Conservation (phyloP, 2,888 invertebrate genomes). For the Phlogophora meticulosa region DNA sequence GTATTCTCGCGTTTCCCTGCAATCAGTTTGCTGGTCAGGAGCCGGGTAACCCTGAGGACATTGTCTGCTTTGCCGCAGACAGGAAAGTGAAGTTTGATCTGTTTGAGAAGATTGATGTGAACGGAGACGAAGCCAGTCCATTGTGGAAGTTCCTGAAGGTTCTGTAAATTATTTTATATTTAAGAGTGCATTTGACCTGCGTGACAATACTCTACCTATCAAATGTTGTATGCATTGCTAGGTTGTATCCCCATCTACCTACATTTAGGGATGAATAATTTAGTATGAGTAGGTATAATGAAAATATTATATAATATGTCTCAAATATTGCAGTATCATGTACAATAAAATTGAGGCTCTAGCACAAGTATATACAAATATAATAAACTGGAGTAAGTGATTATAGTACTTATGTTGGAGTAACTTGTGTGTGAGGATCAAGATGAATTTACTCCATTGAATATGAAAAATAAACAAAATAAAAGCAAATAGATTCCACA, state of each 20-base stretch:
- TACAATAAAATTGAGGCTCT: too few relatives aligned
- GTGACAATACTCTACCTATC: neutral
- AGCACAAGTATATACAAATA: too few relatives aligned
- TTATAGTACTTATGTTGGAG: too few relatives aligned
- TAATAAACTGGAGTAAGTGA: too few relatives aligned
- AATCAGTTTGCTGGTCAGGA: conserved; percentile 96
- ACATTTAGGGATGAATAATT: neutral
- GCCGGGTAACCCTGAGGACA: conserved; percentile 92
- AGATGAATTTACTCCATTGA: too few relatives aligned
- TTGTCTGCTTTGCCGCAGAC: conserved; percentile 92
- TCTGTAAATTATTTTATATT: conserved; percentile 22
- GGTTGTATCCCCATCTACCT: neutral
- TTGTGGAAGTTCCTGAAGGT: conserved; percentile 93
- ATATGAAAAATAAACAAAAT: too few relatives aligned
- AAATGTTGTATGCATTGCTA: conserved; percentile 1
- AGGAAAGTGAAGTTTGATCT: conserved; percentile 93
- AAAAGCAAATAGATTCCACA: too few relatives aligned
- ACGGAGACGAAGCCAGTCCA: conserved; percentile 92
- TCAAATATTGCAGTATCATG: too few relatives aligned
- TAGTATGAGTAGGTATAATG: too few relatives aligned
- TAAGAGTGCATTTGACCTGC: conserved; percentile 3
- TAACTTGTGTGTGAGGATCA: too few relatives aligned
- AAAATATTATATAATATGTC: too few relatives aligned
- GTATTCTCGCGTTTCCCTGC: conserved; percentile 96
- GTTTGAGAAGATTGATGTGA: conserved; percentile 93